Conservation (phyloP, 1,140 invertebrate species). For the Dinothrombium tinctorium region DNA sequence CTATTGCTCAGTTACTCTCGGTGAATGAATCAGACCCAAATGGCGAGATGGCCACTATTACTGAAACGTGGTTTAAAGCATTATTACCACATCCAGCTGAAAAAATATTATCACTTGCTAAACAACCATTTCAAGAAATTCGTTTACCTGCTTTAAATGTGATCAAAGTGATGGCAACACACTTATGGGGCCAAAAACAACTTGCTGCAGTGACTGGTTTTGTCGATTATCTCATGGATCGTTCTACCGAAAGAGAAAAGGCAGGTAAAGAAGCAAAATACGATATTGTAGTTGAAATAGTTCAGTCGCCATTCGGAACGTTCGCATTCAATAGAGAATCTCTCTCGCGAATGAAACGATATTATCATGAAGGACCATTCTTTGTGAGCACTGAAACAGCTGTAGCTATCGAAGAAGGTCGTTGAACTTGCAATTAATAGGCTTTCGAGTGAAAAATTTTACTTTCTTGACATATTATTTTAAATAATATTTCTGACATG, state of each 20-base stretch:
- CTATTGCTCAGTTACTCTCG: neutral
- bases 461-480: too few species aligned
- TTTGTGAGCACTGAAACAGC: conserved; percentile 22
- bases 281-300: conserved; percentile 36
- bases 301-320: conserved; percentile 27
- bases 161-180: conserved; percentile 25
- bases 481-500: too few species aligned
- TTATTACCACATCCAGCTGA: too few species aligned
- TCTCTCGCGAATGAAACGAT: conserved; percentile 32
- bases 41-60: conserved; percentile 24
- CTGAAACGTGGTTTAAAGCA: conserved; percentile 32
- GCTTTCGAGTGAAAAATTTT: too few species aligned
- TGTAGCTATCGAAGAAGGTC: conserved; percentile 8
- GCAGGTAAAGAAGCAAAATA: conserved; percentile 42
- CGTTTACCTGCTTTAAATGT: conserved; percentile 28
- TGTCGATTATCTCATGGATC: conserved; percentile 45
- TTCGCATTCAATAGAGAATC: conserved; percentile 36
- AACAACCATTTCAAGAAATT: conserved; percentile 36
- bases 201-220: conserved; percentile 35
- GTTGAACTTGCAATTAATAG: too few species aligned
- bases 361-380: conserved; percentile 43
- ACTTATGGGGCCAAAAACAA: conserved; percentile 35
- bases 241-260: conserved; percentile 37
- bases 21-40: conserved; percentile 1
- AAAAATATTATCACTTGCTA: conserved; percentile 26